Percentiles rank a stretch among this genome's conserved stretches.
Conservation (phyloP, 2,113 vertebrate genomes). For the Cheilinus undulatus region DNA sequence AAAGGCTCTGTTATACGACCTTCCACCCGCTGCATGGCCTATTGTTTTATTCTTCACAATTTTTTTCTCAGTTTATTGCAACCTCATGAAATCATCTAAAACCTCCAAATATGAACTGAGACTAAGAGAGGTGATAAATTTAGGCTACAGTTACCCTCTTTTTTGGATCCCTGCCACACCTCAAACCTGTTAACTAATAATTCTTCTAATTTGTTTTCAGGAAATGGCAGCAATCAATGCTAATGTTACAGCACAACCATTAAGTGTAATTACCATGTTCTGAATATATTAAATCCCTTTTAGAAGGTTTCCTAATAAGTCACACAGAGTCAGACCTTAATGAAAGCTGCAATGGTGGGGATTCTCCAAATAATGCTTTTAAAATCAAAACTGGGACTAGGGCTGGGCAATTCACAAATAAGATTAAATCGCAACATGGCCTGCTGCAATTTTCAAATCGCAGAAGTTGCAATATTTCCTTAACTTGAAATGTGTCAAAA, state of each 20-base stretch:
- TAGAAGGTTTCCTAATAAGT: background rate
- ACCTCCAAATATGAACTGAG: conserved; percentile 42
- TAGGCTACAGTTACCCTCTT: conserved; percentile 12
- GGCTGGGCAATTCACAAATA: too few relatives aligned
- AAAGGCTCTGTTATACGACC: conserved; percentile 43
- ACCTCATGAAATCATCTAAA: conserved; percentile 51
- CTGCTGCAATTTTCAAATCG: too few relatives aligned
- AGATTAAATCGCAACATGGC: too few relatives aligned
- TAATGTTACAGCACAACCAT: conserved; percentile 8
- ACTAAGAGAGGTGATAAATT: conserved; percentile 39
- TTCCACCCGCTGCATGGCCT: conserved; percentile 34
- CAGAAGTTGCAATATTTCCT: too few relatives aligned
- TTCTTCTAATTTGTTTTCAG: conserved; percentile 27
- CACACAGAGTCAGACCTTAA: background rate
- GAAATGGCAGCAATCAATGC: conserved; percentile 19
- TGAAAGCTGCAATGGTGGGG: background rate
- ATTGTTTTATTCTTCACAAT: conserved; percentile 42
- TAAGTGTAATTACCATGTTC: conserved; percentile 11
- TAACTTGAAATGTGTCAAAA: too few relatives aligned
- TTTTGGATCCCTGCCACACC: background rate
- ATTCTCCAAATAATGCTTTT: background rate
- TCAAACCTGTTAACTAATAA: background rate
- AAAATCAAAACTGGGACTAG: too few relatives aligned
- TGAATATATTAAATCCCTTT: background rate
- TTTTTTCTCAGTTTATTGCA: conserved; percentile 38